These are phyloP conservation scores for Orientallactaga bullata DNA, from an alignment of 2,113 vertebrate genomes.

Conservation along the genomic window DNA sequence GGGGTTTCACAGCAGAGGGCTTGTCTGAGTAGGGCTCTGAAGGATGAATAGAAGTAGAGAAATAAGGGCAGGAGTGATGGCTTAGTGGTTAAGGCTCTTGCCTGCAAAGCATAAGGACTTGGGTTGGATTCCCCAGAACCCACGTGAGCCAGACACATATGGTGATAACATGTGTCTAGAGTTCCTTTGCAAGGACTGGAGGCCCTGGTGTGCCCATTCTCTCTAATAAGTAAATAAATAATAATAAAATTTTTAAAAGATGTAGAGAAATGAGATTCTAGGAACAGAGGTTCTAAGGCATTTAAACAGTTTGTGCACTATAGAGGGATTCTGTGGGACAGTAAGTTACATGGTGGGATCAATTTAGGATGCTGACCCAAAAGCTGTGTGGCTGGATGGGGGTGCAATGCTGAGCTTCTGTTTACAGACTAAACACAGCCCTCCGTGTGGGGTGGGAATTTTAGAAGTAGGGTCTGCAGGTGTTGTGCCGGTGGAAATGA, in stretches of 20 bases:
- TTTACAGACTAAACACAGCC: not conserved
- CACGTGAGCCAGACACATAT: too few species aligned
- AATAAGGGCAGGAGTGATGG: not conserved
- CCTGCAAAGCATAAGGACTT: too few species aligned
- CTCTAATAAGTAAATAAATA: too few species aligned
- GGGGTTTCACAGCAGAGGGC: not conserved
- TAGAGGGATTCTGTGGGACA: not conserved
- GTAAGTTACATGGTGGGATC: not conserved
- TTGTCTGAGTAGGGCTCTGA: conserved; percentile 20
- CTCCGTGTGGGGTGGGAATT: not conserved
- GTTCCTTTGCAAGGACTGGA: too few species aligned
- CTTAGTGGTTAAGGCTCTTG: too few species aligned
- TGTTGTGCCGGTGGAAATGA: not conserved
- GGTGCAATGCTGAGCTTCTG: not conserved
- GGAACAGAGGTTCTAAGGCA: not conserved
- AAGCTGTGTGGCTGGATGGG: not conserved
- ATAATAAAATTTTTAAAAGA: too few species aligned
- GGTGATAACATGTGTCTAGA: too few species aligned
- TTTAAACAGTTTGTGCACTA: not conserved
- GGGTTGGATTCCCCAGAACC: too few species aligned
- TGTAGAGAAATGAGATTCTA: not conserved
- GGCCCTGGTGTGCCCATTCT: too few species aligned
- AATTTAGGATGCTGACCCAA: not conserved
- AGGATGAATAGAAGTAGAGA: not conserved
- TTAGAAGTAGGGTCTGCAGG: not conserved